phyloP scores from a whole-genome alignment of 2,113 vertebrate genomes.

The Pachycephala philippinensis region DNA sequence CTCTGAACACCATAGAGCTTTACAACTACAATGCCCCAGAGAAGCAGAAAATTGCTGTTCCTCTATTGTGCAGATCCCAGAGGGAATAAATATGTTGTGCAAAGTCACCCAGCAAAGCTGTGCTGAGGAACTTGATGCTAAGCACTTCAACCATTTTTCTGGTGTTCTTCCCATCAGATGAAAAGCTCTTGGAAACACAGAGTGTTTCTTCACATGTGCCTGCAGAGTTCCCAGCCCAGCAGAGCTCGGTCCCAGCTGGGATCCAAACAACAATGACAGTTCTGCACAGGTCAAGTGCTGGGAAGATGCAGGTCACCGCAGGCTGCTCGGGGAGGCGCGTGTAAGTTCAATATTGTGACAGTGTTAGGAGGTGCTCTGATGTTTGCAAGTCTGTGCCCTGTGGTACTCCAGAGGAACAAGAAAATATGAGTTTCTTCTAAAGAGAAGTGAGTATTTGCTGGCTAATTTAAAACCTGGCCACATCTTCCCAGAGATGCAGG shows the following conservation, averaged over 20 bases:
- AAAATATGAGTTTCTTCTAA: not conserved
- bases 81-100: constrained; percentile 5
- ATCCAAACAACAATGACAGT: not conserved
- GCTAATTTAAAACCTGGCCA: not conserved
- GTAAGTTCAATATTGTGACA: not conserved
- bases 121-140: not conserved
- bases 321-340: not conserved
- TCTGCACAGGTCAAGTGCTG: constrained; percentile 15
- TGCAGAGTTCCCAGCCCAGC: not conserved
- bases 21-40: not conserved
- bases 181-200: constrained; percentile 9
- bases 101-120: not conserved
- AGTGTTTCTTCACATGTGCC: not conserved
- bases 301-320: not conserved
- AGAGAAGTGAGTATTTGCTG: not conserved
- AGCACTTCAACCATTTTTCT: constrained; percentile 10
- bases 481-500: not conserved
- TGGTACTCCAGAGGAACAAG: not conserved
- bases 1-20: not conserved
- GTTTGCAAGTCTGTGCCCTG: not conserved
- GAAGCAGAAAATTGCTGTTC: not conserved
- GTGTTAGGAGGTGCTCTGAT: not conserved
- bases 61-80: constrained; percentile 18
- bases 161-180: not conserved
- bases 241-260: not conserved